These are phyloP conservation scores for Liodrosophila aerea DNA, from an alignment of 2,888 invertebrate species.

Conservation along the genomic window DNA sequence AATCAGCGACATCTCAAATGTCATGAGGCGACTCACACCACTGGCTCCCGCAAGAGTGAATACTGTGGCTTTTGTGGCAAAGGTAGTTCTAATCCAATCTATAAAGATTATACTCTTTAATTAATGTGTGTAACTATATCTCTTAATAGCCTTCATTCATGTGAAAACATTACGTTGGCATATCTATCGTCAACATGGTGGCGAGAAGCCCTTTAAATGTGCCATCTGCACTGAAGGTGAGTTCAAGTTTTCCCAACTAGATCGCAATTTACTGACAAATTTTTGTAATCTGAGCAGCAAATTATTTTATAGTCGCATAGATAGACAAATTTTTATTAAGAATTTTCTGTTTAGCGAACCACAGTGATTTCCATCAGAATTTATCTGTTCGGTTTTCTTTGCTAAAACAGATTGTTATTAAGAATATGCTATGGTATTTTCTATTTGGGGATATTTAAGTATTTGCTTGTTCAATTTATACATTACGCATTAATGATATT, in stretches of 20 bases:
- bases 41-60: constrained; percentile 66
- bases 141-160: constrained; percentile 56
- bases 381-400: too few relatives aligned
- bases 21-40: constrained; percentile 75
- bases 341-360: too few relatives aligned
- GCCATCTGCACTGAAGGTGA: constrained; percentile 68
- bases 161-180: constrained; percentile 70
- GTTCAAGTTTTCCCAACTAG: constrained; percentile 29
- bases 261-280: too few relatives aligned
- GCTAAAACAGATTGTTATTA: too few relatives aligned
- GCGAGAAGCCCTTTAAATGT: constrained; percentile 69
- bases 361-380: too few relatives aligned
- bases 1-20: constrained; percentile 75
- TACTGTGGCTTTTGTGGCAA: constrained; percentile 77
- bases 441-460: neutral
- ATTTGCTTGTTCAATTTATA: neutral
- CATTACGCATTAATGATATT: constrained; percentile 35
- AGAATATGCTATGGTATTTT: too few relatives aligned
- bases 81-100: constrained; percentile 49
- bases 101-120: neutral
- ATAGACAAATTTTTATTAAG: too few relatives aligned
- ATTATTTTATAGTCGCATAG: too few relatives aligned
- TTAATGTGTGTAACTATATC: constrained; percentile 1
- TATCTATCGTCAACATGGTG: constrained; percentile 68
- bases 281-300: too few relatives aligned